Evolutionary conservation across 2,797 vertebrate species (phyloP).

Genomic region (Cryptoblepharus egeriae): DNA sequence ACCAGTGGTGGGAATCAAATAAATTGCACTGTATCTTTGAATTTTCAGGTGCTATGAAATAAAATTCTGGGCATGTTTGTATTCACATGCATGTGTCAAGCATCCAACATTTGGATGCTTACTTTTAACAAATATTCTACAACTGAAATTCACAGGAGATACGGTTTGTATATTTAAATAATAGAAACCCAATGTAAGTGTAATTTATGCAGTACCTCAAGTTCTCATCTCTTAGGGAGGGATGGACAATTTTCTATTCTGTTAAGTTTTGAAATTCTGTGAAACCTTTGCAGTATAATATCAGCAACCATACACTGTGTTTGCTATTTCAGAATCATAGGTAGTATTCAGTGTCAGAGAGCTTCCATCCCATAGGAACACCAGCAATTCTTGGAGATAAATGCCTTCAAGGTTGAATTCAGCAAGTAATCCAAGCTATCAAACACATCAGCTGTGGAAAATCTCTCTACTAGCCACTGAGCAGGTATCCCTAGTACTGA

Average conservation of each 20-base stretch:
- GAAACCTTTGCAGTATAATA: not conserved
- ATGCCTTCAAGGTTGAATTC: constrained; percentile 45
- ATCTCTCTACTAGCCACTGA: constrained; percentile 9
- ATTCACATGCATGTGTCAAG: too few species aligned
- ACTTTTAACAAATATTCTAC: not conserved
- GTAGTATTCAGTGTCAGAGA: constrained; percentile 23
- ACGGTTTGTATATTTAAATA: not conserved
- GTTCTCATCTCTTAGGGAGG: not conserved
- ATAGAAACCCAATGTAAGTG: not conserved
- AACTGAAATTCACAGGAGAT: not conserved
- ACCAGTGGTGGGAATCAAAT: too few species aligned
- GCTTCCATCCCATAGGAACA: constrained; percentile 37
- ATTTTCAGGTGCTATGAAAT: not conserved
- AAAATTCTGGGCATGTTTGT: not conserved
- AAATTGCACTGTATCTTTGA: too few species aligned
- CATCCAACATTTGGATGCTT: not conserved
- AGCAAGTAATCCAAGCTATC: constrained; percentile 38
- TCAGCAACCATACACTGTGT: not conserved
- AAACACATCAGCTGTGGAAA: constrained; percentile 1
- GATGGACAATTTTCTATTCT: not conserved
- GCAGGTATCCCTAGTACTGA: not conserved
- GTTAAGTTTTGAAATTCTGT: not conserved
- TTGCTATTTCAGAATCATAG: constrained; percentile 10
- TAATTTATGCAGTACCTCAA: not conserved
- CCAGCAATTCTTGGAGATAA: constrained; percentile 49